Evolutionary conservation across 37 sponge, comb jelly and placozoan genomes (phyloP).

Genomic region (Aplysina aerophoba): DNA sequence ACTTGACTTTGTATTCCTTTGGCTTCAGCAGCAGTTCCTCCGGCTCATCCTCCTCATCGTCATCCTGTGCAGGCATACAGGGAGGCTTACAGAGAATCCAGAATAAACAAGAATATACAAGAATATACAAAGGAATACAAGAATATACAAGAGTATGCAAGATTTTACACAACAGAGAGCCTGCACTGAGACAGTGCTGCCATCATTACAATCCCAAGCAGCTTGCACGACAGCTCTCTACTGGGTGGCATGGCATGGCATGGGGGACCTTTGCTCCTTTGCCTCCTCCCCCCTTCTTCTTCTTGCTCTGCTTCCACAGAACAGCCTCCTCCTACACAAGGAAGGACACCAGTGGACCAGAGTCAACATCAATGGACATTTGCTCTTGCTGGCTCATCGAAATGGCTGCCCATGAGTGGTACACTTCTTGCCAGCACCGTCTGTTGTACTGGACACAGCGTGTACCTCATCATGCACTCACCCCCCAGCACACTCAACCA

Average conservation of each 20-base stretch:
- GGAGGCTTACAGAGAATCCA: background rate
- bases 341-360: too few relatives aligned
- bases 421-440: too few relatives aligned
- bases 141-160: background rate
- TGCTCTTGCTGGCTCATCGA: too few relatives aligned
- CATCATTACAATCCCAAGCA: too few relatives aligned
- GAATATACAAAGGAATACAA: background rate
- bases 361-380: too few relatives aligned
- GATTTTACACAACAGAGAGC: too few relatives aligned
- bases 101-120: background rate
- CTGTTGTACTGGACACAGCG: too few relatives aligned
- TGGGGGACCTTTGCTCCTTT: conserved; percentile 9
- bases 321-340: conserved; percentile 12
- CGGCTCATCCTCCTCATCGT: conserved; percentile 63
- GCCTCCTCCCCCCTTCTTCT: conserved; percentile 12
- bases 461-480: too few relatives aligned
- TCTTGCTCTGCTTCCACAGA: conserved; percentile 11
- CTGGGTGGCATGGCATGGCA: too few relatives aligned
- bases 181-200: too few relatives aligned
- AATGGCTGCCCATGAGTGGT: too few relatives aligned
- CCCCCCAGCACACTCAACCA: background rate
- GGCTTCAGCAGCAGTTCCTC: conserved; percentile 85
- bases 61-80: background rate
- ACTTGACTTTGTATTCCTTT: conserved; percentile 94
- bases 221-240: too few relatives aligned